Base-by-base conservation (phyloP, 2,113 vertebrate genomes). In the Corynorhinus townsendii region DNA sequence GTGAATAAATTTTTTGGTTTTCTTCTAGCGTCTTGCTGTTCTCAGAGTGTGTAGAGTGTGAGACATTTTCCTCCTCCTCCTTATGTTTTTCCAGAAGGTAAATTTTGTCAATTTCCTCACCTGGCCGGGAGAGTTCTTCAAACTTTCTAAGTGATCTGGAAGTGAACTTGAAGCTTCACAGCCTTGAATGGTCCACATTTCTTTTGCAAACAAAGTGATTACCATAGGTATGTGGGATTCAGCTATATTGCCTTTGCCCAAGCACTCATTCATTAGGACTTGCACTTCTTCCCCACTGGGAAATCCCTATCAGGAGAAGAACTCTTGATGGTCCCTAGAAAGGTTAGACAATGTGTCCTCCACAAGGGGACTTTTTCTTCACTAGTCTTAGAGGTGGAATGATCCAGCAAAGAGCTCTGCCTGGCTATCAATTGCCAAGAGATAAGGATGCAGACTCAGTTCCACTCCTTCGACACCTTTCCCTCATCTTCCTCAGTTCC, bases 141-240 rank as follows among this genome's bases (percentile, higher is more conserved):
- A 64, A 47, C 19, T 80, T 84, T 52, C 40, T 1, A 17, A 81
- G 19, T 30, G 49, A 64, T 20, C 80, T 35, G 81, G 73, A 83
- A 69, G 30, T 72, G 45, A 64, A 30, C 80, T 35, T 88, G 73
- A 86, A 75, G 26, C 62, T 59, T 40, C 30, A 15, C 4, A 3
- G 26, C 14, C 45, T 52, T 12, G n/a, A 35, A 19, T 2, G 35
- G 40, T 24, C 0, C 15, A 26, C 10, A 22, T 7, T 56, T 54
- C 17, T 22, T 81, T 71, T 76, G 49, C 6, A 64, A 38, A 33
- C 22, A 59, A 1, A 7, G 45, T 8, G 12, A 12, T 12, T 35
- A 5, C 14, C 19, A 8, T 0, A 15, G 15, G 20, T 26, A 11
- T 22, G 1, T 38, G n/a, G 28, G 1, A 20, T 85, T 62, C 16